Percentiles rank a stretch among this genome's conserved stretches.
These are phyloP conservation scores for Astreopora myriophthalma DNA, from an alignment of 64 coral and sea anemone species.

Conservation along the genomic window DNA sequence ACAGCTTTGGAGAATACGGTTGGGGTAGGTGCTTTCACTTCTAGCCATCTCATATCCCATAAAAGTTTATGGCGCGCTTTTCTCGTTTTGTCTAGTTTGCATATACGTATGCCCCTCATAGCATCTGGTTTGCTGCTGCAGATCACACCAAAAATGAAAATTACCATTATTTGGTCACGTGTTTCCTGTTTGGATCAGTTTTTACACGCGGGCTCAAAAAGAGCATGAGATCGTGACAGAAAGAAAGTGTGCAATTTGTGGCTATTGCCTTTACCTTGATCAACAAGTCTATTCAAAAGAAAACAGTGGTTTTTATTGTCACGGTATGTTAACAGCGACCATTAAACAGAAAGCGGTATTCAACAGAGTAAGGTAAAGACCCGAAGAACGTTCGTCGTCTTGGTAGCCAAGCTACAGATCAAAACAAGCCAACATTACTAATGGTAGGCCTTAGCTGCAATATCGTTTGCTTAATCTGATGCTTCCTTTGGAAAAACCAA, in stretches of 20 bases:
- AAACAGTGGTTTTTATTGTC: neutral
- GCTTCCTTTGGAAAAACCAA: neutral
- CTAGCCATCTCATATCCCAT: too few species aligned
- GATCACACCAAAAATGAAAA: too few species aligned
- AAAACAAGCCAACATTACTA: neutral
- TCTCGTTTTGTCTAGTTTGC: too few species aligned
- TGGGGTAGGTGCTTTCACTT: too few species aligned
- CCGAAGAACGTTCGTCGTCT: neutral
- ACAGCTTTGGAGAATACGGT: too few species aligned
- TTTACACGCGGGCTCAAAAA: conserved; percentile 1
- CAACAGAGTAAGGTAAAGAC: neutral
- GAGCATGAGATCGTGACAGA: neutral
- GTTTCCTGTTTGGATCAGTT: neutral
- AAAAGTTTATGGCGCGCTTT: too few species aligned
- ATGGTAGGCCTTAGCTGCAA: neutral
- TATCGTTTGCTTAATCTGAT: neutral
- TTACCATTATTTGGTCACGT: neutral
- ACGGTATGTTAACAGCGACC: neutral
- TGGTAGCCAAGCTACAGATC: neutral
- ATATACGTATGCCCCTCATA: too few species aligned
- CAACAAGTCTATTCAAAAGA: neutral
- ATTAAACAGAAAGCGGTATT: neutral
- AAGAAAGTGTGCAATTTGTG: neutral
- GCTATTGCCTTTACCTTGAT: neutral
- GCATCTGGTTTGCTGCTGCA: too few species aligned